Evolutionary conservation across 2,888 invertebrate species (phyloP), one percentile per base, ranked within the genome.

Genomic region (Eulithis testata): DNA sequence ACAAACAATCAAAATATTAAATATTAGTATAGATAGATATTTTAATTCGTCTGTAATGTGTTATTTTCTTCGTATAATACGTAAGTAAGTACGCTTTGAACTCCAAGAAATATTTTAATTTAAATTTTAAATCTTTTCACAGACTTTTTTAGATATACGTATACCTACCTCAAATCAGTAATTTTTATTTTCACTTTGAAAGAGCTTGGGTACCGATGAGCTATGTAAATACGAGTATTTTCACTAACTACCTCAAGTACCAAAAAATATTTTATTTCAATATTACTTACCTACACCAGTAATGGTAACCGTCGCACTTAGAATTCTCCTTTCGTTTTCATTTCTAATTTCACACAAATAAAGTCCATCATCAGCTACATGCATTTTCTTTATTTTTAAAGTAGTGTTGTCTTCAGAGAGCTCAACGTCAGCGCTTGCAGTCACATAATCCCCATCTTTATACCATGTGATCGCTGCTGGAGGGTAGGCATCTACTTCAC

Each of bases 311-410:
- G 57, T 52, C 0, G 51, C 60, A 4, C 1, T 3, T 5, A 47
- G 3, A 12, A 60, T 3, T 4, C 53, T 57, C 11, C 60, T 67
- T 0, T 3, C 0, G 4, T 37, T 0, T 27, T 8, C 4, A 27
- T 63, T 67, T 57, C 57, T 63, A 4, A 53, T 14, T 57, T 67
- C 66, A 54, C 66, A 67, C 3, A 63, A 4, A 11, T 63, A 67
- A 1, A 9, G 8, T 4, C 60, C 66, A n/a, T 36, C 57, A 43
- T 54, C 53, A 43, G 11, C 11, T 4, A 7, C 11, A 7, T 31
- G 9, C 66, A 67, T 67, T 44, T 52, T 4, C 9, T 56, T 63
- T 40, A 67, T 54, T 57, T 40, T 67, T n/a, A 67, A 1, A 12
- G 53, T 49, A 12, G 56, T n/a, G 1, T 60, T 67, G 14, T 67